Evolutionary conservation across 2,113 vertebrate genomes (phyloP).

Genomic region (Naja naja): DNA sequence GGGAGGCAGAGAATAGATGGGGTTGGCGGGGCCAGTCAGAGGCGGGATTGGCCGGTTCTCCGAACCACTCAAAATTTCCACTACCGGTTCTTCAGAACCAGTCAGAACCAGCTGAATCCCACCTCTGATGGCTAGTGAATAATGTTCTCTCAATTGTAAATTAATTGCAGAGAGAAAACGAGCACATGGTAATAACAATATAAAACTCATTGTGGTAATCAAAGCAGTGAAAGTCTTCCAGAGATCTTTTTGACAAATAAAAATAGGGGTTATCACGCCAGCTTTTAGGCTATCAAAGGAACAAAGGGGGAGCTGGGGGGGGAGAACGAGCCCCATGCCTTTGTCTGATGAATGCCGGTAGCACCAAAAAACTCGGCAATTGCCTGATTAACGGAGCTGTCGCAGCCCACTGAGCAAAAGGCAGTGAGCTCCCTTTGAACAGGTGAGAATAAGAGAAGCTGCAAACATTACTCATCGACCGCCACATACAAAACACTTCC

Average conservation of each 20-base stretch:
- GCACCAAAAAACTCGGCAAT: constrained; percentile 22
- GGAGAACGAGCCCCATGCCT: not conserved
- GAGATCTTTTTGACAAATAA: constrained; percentile 29
- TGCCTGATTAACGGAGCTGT: constrained; percentile 37
- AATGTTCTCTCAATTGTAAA: constrained; percentile 8
- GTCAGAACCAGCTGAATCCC: no score
- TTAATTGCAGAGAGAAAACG: constrained; percentile 18
- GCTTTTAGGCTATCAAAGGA: constrained; percentile 15
- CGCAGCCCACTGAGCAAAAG: constrained; percentile 43
- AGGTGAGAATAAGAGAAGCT: not conserved
- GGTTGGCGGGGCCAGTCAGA: no score
- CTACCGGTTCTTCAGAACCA: no score
- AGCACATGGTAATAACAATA: not conserved
- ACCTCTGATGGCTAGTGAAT: constrained; percentile 2
- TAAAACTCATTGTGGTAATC: constrained; percentile 4
- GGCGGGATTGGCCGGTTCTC: no score
- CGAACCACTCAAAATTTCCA: no score
- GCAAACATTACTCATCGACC: constrained; percentile 11
- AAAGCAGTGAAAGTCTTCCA: not conserved
- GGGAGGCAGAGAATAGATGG: no score
- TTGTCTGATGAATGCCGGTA: constrained; percentile 14
- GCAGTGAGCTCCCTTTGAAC: constrained; percentile 33
- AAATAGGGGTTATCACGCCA: constrained; percentile 22
- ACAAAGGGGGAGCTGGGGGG: constrained; percentile 8
- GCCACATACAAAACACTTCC: not conserved